Percentiles rank a stretch among this genome's conserved stretches.
Evolutionary conservation across 2,797 vertebrate genomes (phyloP).

Genomic region (Cichlasoma orientale): DNA sequence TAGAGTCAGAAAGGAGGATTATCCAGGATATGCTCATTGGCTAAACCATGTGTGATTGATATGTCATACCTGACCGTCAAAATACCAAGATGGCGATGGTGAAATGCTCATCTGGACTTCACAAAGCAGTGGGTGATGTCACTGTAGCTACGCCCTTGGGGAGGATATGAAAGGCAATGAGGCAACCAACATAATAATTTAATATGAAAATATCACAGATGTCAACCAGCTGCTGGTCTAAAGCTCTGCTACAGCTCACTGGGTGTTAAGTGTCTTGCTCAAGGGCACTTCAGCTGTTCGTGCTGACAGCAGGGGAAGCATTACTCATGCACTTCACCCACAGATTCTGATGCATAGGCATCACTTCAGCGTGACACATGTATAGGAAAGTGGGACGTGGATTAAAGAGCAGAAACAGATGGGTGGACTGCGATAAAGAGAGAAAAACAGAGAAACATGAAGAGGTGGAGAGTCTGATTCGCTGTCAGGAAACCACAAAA

Average conservation of each 20-base stretch:
- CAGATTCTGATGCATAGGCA: constrained; percentile 32
- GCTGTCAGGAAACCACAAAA: neutral
- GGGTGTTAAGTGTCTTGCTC: constrained; percentile 19
- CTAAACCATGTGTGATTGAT: no score
- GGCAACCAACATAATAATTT: neutral
- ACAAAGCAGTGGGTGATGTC: neutral
- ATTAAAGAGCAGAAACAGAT: constrained; percentile 21
- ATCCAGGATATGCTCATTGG: no score
- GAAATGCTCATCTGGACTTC: neutral
- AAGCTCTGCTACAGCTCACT: neutral
- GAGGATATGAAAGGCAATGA: neutral
- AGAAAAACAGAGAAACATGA: neutral
- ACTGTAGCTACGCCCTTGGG: neutral
- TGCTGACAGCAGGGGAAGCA: constrained; percentile 18
- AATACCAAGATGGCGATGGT: neutral
- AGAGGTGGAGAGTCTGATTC: neutral
- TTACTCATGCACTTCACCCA: constrained; percentile 38
- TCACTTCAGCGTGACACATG: constrained; percentile 16
- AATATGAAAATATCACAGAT: neutral
- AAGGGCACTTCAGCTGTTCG: constrained; percentile 18
- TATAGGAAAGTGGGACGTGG: constrained; percentile 33
- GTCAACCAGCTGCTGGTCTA: neutral
- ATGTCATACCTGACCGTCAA: neutral
- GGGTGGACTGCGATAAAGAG: neutral
- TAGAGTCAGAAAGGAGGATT: fast-evolving